These are phyloP conservation scores for Marasmarcha lunaedactyla DNA, from an alignment of 2,888 invertebrate species.

Conservation along the genomic window DNA sequence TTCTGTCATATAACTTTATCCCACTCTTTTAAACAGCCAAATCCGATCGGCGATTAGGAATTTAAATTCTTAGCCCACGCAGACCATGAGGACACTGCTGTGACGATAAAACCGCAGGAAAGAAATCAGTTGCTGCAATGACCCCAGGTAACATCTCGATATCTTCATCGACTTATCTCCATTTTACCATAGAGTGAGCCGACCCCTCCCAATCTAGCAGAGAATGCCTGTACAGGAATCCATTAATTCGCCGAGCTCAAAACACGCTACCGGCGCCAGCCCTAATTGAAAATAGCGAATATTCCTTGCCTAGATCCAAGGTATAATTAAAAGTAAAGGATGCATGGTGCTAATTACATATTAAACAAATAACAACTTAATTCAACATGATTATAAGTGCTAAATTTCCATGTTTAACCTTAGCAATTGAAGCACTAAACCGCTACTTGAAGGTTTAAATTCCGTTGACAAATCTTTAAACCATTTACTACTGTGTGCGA, in stretches of 20 bases:
- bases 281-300: conserved; percentile 61
- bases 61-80: no score
- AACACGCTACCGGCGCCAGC: conserved; percentile 55
- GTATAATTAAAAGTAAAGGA: conserved; percentile 63
- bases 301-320: conserved; percentile 44
- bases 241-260: conserved; percentile 53
- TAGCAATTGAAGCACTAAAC: conserved; percentile 46
- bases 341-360: conserved; percentile 37
- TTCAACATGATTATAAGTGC: conserved; percentile 33
- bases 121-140: no score
- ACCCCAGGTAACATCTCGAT: no score
- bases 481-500: conserved; percentile 42
- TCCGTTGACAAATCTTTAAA: conserved; percentile 29
- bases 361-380: conserved; percentile 46
- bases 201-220: conserved; percentile 18
- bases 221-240: conserved; percentile 35
- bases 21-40: no score
- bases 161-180: no score
- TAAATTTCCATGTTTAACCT: conserved; percentile 28
- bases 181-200: no score
- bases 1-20: no score
- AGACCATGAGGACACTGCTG: no score
- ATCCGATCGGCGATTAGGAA: no score
- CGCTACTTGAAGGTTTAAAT: conserved; percentile 40
- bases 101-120: no score